Base-by-base conservation (phyloP, 2,113 vertebrate genomes). In the Haemorhous mexicanus region DNA sequence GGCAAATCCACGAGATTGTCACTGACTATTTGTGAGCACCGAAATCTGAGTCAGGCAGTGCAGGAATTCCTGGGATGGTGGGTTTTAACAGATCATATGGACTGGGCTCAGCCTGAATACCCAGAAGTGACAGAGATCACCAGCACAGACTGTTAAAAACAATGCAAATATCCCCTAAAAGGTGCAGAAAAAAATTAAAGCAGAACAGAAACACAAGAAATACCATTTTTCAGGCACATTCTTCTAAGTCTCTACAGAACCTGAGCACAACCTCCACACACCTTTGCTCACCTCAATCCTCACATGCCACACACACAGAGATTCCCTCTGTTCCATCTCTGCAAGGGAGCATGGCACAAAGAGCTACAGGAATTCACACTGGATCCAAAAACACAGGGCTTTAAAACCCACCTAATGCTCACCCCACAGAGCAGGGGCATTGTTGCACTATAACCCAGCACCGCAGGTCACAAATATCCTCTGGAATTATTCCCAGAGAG, bases 1-100 rank as follows among this genome's bases (percentile, higher is more conserved):
- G 97, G 97, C 97, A 98, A 96, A 96, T 93, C 95, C 94, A 93
- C 82, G 2, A 9, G 82, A 84, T 95, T 85, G 88, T 93, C 94
- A 95, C 53, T 6, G 61, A 81, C 91, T 33, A 86, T 89, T 96
- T 96, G 92, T 32, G 23, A 52, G 91, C 95, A 93, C 92, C 87
- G 15, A 94, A 86, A 84, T 55, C 64, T 96, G 78, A 97, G 90
- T 97, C 97, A 97, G 66, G 11, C 19, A 62, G 68, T 14, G 52
- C 66, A 96, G 72, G 92, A 96, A 96, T 89, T 93, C 96, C 92
- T 91, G 67, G 92, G 89, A 92, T 22, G 16, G 72, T 0, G 5
- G 27, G 74, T 96, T 95, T 69, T 63, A 85, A 37, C 53, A 73
- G 86, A 56, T 61, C 55, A 6, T 10, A 52, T 12, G 78, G 72